Percentiles rank a stretch among this genome's conserved stretches.
Evolutionary conservation across 2,888 invertebrate genomes (phyloP).

Genomic region (Drosophila picticornis): DNA sequence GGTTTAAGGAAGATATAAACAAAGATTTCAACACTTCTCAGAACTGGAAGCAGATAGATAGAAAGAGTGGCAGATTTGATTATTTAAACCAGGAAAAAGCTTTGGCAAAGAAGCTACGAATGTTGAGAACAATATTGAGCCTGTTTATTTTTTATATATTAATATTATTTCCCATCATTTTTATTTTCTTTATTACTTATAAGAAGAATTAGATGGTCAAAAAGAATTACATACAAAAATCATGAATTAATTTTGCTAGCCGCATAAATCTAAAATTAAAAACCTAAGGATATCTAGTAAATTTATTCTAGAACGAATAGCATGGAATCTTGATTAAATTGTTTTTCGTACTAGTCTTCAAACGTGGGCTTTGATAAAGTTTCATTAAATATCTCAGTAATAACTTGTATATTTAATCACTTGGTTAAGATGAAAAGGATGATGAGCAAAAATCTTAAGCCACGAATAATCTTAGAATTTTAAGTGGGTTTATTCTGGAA

Average conservation of each 20-base stretch:
- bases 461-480: too few species aligned
- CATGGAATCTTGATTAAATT: background rate
- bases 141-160: background rate
- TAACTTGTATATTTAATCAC: too few species aligned
- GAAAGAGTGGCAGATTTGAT: background rate
- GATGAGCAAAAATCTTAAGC: too few species aligned
- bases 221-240: too few species aligned
- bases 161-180: too few species aligned
- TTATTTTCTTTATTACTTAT: too few species aligned
- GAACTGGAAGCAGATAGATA: background rate
- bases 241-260: background rate
- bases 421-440: too few species aligned
- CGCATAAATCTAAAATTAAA: background rate
- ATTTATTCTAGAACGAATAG: background rate
- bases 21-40: background rate
- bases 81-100: background rate
- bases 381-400: too few species aligned
- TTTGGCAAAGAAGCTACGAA: background rate
- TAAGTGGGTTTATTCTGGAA: too few species aligned
- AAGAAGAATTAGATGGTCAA: too few species aligned
- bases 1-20: slow-evolving; percentile 20
- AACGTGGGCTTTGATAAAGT: too few species aligned
- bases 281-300: rapidly evolving
- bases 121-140: background rate
- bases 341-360: too few species aligned